These are phyloP conservation scores for Chrysaora quinquecirrha DNA, from an alignment of 30 jellyfish, hydroid and myxozoan genomes.

Conservation along the genomic window DNA sequence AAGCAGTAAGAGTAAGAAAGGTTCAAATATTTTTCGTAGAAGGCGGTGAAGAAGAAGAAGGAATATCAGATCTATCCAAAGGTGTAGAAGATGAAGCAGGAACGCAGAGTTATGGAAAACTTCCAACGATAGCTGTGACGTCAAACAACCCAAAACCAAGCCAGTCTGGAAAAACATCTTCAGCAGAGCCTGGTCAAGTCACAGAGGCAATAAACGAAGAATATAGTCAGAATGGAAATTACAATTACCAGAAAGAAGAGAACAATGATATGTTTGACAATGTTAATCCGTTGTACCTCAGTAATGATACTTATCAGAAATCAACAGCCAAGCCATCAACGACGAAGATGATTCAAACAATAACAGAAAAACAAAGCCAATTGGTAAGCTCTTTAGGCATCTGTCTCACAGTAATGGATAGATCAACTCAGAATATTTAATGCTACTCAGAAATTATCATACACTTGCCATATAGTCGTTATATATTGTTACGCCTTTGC, in stretches of 20 bases:
- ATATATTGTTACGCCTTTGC: no score
- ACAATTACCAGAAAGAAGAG: neutral
- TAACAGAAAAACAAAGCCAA: no score
- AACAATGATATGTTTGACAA: neutral
- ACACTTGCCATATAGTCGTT: no score
- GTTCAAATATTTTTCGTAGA: neutral
- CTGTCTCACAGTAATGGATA: no score
- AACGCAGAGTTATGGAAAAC: neutral
- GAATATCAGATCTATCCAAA: conserved; percentile 5
- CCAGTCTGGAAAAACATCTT: neutral
- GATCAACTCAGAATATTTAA: no score
- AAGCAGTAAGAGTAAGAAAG: no score
- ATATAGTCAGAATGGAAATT: neutral
- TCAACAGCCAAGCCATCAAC: conserved; percentile 10
- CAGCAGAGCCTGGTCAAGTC: no score
- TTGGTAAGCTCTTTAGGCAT: no score
- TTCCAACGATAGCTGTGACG: conserved; percentile 26
- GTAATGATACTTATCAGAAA: conserved; percentile 11
- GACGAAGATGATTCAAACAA: neutral
- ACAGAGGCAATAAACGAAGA: conserved; percentile 1
- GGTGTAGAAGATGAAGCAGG: conserved; percentile 56
- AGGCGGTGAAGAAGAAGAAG: conserved; percentile 20
- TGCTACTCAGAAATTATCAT: no score
- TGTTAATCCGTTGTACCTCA: conserved; percentile 46
- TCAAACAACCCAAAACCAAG: neutral